A percentile compares a stretch with the other conserved stretches of the same genome.
Evolutionary conservation across 2,113 vertebrate species (phyloP).

Genomic region (Alaudala cheleensis): DNA sequence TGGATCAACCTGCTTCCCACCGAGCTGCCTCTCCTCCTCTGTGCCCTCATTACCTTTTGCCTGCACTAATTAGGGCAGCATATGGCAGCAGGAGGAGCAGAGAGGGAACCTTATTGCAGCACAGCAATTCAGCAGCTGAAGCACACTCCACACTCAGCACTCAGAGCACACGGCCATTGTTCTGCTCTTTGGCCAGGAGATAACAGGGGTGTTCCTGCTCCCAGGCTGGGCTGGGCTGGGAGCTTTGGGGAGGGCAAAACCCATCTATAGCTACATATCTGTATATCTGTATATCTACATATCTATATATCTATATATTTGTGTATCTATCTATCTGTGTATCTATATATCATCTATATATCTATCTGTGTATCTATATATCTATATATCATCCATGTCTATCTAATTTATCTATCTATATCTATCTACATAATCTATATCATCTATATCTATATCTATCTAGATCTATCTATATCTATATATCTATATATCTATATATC

Average conservation of each 20-base stretch:
- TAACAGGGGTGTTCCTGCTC: neutral
- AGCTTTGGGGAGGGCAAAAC: neutral
- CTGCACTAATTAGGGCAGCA: conserved; percentile 36
- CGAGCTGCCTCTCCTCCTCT: neutral
- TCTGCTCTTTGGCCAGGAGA: neutral
- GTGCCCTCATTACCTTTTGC: neutral
- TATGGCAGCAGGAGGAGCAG: neutral
- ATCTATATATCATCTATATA: no score
- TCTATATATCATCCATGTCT: neutral
- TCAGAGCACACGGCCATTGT: neutral
- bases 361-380: no score
- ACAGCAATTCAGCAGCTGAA: neutral
- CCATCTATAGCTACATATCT: neutral
- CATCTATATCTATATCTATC: neutral
- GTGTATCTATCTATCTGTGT: no score
- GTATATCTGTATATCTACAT: no score
- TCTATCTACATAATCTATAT: no score
- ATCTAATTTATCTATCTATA: neutral
- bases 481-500: neutral
- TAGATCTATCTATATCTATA: neutral
- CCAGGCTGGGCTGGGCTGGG: neutral
- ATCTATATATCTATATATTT: neutral
- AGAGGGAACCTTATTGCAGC: neutral
- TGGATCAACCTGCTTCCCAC: neutral
- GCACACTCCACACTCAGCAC: neutral